These are phyloP conservation scores for Phylloscopus trochilus DNA, from an alignment of 2,113 vertebrate species.

Conservation along the genomic window DNA sequence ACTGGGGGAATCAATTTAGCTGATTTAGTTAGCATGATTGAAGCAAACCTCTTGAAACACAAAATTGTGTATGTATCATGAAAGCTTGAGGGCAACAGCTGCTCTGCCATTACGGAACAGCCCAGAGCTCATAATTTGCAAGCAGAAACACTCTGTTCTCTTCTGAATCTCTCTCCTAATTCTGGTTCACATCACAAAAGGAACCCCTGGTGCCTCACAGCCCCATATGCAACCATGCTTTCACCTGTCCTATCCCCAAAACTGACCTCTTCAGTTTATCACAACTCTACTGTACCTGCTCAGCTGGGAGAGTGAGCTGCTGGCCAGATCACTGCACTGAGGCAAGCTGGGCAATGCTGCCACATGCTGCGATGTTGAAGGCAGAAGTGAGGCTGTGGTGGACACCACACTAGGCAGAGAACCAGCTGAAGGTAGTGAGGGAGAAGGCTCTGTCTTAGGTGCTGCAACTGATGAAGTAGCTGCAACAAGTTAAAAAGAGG, in stretches of 20 bases:
- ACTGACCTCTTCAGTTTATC: not conserved
- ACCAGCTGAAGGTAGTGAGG: conserved; percentile 69
- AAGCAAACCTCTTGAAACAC: not conserved
- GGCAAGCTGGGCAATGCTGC: conserved; percentile 79
- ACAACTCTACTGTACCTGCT: conserved; percentile 79
- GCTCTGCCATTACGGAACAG: not conserved
- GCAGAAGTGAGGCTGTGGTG: conserved; percentile 76
- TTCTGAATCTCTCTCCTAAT: not conserved
- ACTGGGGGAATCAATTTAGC: not conserved
- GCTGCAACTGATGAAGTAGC: conserved; percentile 81
- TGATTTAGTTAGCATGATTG: not conserved
- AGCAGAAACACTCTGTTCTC: not conserved
- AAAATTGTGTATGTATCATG: rapidly evolving
- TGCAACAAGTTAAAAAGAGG: conserved; percentile 57
- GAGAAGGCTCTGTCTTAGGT: conserved; percentile 82
- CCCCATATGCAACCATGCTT: rapidly evolving
- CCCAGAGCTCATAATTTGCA: not conserved
- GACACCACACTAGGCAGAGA: conserved; percentile 77
- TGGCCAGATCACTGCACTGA: conserved; percentile 78
- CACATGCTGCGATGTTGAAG: conserved; percentile 76
- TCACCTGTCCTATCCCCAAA: not conserved
- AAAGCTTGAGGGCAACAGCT: not conserved
- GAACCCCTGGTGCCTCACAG: not conserved
- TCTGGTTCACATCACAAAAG: not conserved
- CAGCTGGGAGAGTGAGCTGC: conserved; percentile 81